These are phyloP conservation scores for Pelusios castaneus DNA, from an alignment of 2,113 vertebrate genomes.

Conservation along the genomic window DNA sequence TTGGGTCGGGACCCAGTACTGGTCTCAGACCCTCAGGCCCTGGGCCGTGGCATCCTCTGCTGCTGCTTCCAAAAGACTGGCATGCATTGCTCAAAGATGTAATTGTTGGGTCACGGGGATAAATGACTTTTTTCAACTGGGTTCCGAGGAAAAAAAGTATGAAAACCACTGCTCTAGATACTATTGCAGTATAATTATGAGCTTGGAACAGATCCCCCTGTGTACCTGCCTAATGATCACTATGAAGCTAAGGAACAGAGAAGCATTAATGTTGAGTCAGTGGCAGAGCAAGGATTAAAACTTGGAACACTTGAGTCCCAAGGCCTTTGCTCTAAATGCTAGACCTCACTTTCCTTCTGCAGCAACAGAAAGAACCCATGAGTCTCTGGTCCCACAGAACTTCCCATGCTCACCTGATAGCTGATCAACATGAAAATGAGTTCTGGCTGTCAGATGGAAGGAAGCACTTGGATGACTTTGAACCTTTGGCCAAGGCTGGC, in stretches of 20 bases:
- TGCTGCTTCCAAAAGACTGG: too few relatives aligned
- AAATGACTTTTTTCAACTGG: too few relatives aligned
- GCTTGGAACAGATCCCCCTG: neutral
- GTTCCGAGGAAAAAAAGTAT: too few relatives aligned
- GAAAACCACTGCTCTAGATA: too few relatives aligned
- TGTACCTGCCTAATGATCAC: fast-evolving
- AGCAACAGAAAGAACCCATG: neutral
- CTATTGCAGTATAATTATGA: neutral
- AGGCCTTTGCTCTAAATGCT: neutral
- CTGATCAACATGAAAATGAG: neutral
- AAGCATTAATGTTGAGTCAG: neutral
- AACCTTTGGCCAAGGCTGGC: neutral
- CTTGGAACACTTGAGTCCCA: neutral
- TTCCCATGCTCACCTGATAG: neutral
- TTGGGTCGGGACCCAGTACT: too few relatives aligned
- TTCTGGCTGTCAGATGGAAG: neutral
- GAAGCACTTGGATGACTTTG: neutral
- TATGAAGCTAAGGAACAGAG: neutral
- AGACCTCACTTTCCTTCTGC: neutral
- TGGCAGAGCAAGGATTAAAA: constrained; percentile 6
- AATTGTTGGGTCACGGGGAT: too few relatives aligned
- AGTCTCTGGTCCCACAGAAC: neutral
- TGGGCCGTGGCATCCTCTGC: too few relatives aligned
- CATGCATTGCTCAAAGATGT: too few relatives aligned
- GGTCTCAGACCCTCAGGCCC: too few relatives aligned